These are phyloP conservation scores for Ferdinandea cuprea DNA, from an alignment of 2,888 invertebrate species.

Conservation along the genomic window DNA sequence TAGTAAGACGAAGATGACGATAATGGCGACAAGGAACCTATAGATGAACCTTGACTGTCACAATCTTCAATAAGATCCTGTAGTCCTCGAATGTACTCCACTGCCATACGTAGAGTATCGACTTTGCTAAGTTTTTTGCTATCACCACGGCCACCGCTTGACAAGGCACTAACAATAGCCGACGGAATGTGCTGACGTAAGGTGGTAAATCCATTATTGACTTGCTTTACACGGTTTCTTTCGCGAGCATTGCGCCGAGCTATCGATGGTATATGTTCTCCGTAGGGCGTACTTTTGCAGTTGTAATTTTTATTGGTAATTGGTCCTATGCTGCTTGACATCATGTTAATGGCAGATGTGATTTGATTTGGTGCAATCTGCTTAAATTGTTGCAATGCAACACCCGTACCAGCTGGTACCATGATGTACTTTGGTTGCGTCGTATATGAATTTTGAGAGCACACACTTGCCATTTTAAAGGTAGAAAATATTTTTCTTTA, in stretches of 20 bases:
- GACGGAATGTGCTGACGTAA: conserved; percentile 94
- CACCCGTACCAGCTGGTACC: conserved; percentile 84
- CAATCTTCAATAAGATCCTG: conserved; percentile 90
- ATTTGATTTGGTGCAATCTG: conserved; percentile 85
- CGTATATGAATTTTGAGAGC: conserved; percentile 52
- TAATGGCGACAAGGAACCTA: conserved; percentile 38
- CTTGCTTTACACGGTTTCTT: conserved; percentile 96
- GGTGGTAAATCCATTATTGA: conserved; percentile 96
- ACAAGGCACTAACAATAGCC: conserved; percentile 88
- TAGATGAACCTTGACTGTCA: conserved; percentile 74
- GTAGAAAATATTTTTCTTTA: conserved; percentile 12
- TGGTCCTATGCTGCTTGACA: conserved; percentile 69
- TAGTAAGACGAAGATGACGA: conserved; percentile 49
- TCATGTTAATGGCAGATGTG: conserved; percentile 75
- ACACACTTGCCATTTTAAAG: conserved; percentile 64
- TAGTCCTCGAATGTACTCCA: conserved; percentile 94
- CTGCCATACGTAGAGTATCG: conserved; percentile 93
- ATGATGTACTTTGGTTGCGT: conserved; percentile 58
- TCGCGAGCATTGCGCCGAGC: conserved; percentile 96
- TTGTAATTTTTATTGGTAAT: conserved; percentile 90
- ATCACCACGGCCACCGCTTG: conserved; percentile 87
- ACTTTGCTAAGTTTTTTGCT: conserved; percentile 94
- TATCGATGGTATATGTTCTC: conserved; percentile 92
- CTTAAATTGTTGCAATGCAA: conserved; percentile 82
- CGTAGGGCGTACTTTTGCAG: conserved; percentile 88